phyloP scores from a whole-genome alignment of 2,888 invertebrate genomes.

The Spatulosminthurus flaviceps region DNA sequence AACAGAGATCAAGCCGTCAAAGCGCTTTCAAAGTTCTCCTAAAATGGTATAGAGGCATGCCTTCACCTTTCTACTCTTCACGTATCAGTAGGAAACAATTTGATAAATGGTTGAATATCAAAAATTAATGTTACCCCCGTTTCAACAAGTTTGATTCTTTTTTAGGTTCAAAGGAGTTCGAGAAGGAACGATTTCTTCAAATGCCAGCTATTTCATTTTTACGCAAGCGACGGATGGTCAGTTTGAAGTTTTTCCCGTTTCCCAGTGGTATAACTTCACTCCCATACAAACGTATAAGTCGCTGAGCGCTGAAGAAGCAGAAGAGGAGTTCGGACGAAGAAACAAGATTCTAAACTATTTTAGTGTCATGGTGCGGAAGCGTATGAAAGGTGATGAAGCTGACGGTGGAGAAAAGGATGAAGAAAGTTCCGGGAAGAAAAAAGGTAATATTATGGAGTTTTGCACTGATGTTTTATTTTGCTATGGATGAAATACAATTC shows the following conservation, averaged over 20 bases:
- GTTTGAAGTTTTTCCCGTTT: conserved; percentile 93
- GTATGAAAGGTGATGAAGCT: conserved; percentile 76
- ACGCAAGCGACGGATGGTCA: conserved; percentile 94
- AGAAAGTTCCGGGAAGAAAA: conserved; percentile 64
- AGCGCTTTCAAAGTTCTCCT: too few relatives aligned
- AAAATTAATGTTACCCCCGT: too few relatives aligned
- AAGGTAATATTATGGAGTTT: too few relatives aligned
- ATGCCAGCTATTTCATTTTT: conserved; percentile 97
- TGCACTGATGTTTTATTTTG: too few relatives aligned
- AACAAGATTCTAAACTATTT: conserved; percentile 97
- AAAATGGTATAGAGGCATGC: too few relatives aligned
- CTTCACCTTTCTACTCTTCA: too few relatives aligned
- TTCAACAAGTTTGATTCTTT: conserved; percentile 10
- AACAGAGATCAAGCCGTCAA: too few relatives aligned
- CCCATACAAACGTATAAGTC: conserved; percentile 91
- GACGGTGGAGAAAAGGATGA: conserved; percentile 69
- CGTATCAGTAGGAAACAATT: too few relatives aligned
- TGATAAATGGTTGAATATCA: too few relatives aligned
- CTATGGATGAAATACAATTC: too few relatives aligned
- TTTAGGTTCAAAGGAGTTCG: conserved; percentile 85
- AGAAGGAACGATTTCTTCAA: conserved; percentile 96
- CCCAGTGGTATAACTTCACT: conserved; percentile 96
- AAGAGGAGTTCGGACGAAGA: conserved; percentile 93
- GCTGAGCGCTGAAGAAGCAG: conserved; percentile 96
- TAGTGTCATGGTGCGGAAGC: conserved; percentile 90